Percentiles rank a stretch among this genome's conserved stretches.
phyloP scores from a whole-genome alignment of 2,797 vertebrate genomes.

The Otolemur crassicaudatus region DNA sequence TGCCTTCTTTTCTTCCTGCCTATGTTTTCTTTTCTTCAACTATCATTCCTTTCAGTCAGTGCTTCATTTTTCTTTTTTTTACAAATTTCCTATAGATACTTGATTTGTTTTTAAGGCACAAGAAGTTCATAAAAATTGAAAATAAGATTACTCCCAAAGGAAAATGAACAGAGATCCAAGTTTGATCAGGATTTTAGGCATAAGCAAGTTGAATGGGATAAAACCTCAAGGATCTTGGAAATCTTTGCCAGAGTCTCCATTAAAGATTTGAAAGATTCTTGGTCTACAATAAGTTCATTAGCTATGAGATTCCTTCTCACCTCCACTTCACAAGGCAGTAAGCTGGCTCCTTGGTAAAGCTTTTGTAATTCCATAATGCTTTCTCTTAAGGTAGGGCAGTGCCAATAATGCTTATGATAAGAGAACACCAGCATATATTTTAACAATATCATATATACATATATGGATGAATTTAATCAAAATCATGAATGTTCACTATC shows the following conservation, averaged over 20 bases:
- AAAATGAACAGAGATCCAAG: neutral
- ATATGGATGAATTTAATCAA: neutral
- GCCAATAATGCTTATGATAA: neutral
- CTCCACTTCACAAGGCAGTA: neutral
- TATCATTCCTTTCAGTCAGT: neutral
- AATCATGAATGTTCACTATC: neutral
- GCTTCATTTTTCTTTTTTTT: constrained; percentile 13
- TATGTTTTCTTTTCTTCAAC: neutral
- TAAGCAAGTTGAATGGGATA: neutral
- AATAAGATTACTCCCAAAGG: neutral
- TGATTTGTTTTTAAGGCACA: neutral
- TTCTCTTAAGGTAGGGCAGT: neutral
- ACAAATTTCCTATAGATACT: neutral
- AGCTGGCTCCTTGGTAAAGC: neutral
- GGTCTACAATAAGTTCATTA: neutral
- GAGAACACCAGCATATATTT: neutral
- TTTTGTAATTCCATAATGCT: neutral
- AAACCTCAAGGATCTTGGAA: neutral
- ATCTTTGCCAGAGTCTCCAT: neutral
- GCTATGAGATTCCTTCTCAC: neutral
- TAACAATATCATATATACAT: neutral
- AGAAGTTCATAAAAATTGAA: neutral
- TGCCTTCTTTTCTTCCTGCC: neutral
- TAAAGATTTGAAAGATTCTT: neutral
- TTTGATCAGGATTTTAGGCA: constrained; percentile 4